Evolutionary conservation across 2,888 invertebrate species (phyloP).

Genomic region (Anodontia alba): DNA sequence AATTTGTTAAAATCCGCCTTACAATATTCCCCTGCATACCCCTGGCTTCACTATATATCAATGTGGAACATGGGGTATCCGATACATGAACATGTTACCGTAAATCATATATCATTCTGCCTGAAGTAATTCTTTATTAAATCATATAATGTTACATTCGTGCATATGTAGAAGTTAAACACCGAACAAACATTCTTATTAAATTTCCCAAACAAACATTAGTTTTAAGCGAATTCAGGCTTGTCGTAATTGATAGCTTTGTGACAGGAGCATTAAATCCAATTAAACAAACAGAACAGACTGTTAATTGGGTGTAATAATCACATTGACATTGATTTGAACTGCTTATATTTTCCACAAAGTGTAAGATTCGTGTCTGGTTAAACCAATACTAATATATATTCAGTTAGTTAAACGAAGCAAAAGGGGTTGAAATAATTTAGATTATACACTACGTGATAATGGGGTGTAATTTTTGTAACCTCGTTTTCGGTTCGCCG

Average conservation of each 20-base stretch:
- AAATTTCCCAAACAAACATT: too few species aligned
- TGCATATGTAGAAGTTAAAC: too few species aligned
- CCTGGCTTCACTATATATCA: too few species aligned
- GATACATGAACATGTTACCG: too few species aligned
- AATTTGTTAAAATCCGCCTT: too few species aligned
- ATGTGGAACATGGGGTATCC: too few species aligned
- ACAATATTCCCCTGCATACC: too few species aligned
- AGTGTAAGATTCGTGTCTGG: background rate
- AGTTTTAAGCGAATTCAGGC: too few species aligned
- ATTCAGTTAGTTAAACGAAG: background rate
- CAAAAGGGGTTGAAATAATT: slow-evolving; percentile 3
- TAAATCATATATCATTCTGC: too few species aligned
- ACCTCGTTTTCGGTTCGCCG: background rate
- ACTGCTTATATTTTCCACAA: background rate
- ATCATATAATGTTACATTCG: too few species aligned
- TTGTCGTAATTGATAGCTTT: background rate
- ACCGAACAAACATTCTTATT: too few species aligned
- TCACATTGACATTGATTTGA: slow-evolving; percentile 15
- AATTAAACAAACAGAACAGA: slow-evolving; percentile 56
- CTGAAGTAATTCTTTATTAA: too few species aligned
- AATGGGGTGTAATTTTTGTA: background rate
- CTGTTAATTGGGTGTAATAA: slow-evolving; percentile 57
- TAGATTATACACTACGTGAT: background rate
- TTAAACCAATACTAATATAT: background rate
- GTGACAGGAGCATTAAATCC: background rate